Evolutionary conservation across 2,113 vertebrate genomes (phyloP).

Genomic region (Fregetta grallaria): DNA sequence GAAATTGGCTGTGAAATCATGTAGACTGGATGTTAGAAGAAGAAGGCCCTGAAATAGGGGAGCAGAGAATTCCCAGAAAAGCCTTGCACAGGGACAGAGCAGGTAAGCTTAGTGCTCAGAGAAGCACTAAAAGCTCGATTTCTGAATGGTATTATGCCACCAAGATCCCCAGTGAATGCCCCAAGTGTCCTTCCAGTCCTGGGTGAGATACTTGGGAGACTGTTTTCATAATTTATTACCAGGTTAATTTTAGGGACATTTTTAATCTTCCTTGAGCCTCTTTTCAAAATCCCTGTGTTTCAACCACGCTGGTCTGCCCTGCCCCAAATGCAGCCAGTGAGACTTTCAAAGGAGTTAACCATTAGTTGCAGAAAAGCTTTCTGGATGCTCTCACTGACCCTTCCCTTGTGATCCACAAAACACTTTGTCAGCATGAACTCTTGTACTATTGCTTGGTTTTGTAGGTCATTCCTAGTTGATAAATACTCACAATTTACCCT

Average conservation of each 20-base stretch:
- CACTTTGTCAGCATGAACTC: slow-evolving; percentile 6
- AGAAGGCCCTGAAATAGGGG: neutral
- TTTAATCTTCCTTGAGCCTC: neutral
- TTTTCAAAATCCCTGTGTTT: neutral
- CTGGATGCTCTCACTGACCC: slow-evolving; percentile 18
- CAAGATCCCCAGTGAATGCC: neutral
- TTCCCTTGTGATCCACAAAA: slow-evolving; percentile 40
- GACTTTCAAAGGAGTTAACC: slow-evolving; percentile 25
- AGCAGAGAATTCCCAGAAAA: neutral
- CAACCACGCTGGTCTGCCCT: neutral
- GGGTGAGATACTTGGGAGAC: neutral
- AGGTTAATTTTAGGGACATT: neutral
- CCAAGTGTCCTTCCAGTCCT: neutral
- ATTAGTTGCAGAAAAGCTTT: slow-evolving; percentile 24
- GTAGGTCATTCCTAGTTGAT: slow-evolving; percentile 23
- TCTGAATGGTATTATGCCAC: neutral
- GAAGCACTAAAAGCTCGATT: neutral
- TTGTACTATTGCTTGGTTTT: neutral
- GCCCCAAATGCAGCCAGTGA: neutral
- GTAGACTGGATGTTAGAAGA: neutral
- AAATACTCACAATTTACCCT: slow-evolving; percentile 13
- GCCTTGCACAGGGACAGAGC: neutral
- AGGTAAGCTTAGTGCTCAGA: neutral
- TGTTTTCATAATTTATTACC: neutral
- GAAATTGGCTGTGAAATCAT: neutral